phyloP scores from a whole-genome alignment of 2,888 invertebrate genomes.

The Griposia aprilina region DNA sequence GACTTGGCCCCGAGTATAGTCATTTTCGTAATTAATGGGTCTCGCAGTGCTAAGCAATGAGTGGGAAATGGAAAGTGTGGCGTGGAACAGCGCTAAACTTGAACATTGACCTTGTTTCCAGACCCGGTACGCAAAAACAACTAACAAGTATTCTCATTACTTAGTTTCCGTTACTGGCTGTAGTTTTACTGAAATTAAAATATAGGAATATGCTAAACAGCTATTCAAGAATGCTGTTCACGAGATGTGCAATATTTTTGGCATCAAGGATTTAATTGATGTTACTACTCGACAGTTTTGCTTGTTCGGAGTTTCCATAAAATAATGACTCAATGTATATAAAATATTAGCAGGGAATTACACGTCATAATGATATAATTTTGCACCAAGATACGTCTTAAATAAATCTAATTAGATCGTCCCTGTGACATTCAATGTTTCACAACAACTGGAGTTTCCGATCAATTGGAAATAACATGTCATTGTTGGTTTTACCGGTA shows the following conservation, averaged over 20 bases:
- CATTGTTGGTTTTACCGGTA: slow-evolving; percentile 37
- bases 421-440: slow-evolving; percentile 29
- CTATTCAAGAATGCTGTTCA: slow-evolving; percentile 1
- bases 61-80: slow-evolving; percentile 77
- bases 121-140: slow-evolving; percentile 62
- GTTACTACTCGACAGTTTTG: neutral
- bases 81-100: slow-evolving; percentile 78
- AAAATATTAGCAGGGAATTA: neutral
- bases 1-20: slow-evolving; percentile 34
- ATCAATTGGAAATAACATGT: slow-evolving; percentile 24
- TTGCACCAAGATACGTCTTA: slow-evolving; percentile 31
- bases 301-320: slow-evolving; percentile 3
- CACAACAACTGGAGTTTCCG: slow-evolving; percentile 23
- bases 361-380: slow-evolving; percentile 24
- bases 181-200: slow-evolving; percentile 52
- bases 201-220: slow-evolving; percentile 21
- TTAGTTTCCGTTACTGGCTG: slow-evolving; percentile 62
- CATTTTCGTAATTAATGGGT: slow-evolving; percentile 67
- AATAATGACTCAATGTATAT: neutral
- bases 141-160: slow-evolving; percentile 60
- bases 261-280: neutral
- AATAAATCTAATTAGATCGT: slow-evolving; percentile 53
- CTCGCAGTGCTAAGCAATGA: slow-evolving; percentile 68
- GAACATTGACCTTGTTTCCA: slow-evolving; percentile 79
- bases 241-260: slow-evolving; percentile 28